Conservation (phyloP, 1,140 invertebrate species). For the Sinella curviseta region DNA sequence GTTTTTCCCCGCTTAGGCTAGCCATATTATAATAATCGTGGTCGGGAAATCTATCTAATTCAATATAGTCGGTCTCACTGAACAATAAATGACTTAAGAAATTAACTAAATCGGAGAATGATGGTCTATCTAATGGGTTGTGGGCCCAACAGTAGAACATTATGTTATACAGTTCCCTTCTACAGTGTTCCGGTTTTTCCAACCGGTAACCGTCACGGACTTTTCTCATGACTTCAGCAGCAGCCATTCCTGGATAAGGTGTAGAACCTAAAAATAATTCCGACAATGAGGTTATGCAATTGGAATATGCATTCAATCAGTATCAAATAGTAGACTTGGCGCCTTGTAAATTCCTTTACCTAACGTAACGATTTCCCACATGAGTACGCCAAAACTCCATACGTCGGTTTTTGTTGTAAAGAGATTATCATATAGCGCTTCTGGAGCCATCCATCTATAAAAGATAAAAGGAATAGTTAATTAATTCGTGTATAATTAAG, state of each 20-base stretch:
- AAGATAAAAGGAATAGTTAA: slow-evolving; percentile 47
- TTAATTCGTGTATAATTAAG: background rate
- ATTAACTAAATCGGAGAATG: slow-evolving; percentile 74
- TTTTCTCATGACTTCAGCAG: slow-evolving; percentile 60
- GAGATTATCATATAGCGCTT: slow-evolving; percentile 86
- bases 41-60: slow-evolving; percentile 87
- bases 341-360: slow-evolving; percentile 53
- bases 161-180: slow-evolving; percentile 84
- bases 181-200: slow-evolving; percentile 85
- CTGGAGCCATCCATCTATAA: slow-evolving; percentile 83
- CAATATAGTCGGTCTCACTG: slow-evolving; percentile 88
- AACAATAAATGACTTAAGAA: slow-evolving; percentile 78
- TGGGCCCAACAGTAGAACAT: slow-evolving; percentile 93
- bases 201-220: slow-evolving; percentile 79
- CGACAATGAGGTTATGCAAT: slow-evolving; percentile 55
- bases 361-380: slow-evolving; percentile 76
- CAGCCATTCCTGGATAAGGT: slow-evolving; percentile 82
- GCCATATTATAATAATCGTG: slow-evolving; percentile 91
- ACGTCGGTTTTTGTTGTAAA: slow-evolving; percentile 89
- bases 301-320: slow-evolving; percentile 40
- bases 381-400: slow-evolving; percentile 88
- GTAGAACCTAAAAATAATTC: slow-evolving; percentile 80
- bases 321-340: background rate
- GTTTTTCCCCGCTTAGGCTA: slow-evolving; percentile 74
- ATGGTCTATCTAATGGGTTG: slow-evolving; percentile 72